Percentiles rank a stretch among this genome's conserved stretches.
Conservation (phyloP, 1,140 invertebrate species). For the Zaprionus ornatus region DNA sequence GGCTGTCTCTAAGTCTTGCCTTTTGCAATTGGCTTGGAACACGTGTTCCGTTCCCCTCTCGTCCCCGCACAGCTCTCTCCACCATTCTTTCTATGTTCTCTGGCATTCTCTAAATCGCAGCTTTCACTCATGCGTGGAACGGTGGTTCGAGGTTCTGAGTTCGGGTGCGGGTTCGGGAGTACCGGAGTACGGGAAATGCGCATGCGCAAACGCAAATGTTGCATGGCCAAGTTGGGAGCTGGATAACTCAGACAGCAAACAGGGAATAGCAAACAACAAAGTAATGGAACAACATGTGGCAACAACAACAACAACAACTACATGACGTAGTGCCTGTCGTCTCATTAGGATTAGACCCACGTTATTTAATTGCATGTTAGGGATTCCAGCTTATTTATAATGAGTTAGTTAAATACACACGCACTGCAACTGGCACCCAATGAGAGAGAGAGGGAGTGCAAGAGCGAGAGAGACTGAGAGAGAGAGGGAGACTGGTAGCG, state of each 20-base stretch:
- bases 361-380: conserved; percentile 82
- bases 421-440: conserved; percentile 31
- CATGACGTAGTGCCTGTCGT: conserved; percentile 81
- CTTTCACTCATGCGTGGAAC: conserved; percentile 76
- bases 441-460: conserved; percentile 16
- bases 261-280: conserved; percentile 35
- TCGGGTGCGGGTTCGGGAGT: background rate
- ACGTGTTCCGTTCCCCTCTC: conserved; percentile 55
- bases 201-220: conserved; percentile 78
- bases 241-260: conserved; percentile 15
- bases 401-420: conserved; percentile 81
- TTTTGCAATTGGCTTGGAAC: conserved; percentile 72
- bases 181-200: conserved; percentile 48
- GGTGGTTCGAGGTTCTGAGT: conserved; percentile 16
- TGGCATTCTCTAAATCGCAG: conserved; percentile 63
- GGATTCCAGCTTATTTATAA: conserved; percentile 79
- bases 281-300: conserved; percentile 27
- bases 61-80: background rate
- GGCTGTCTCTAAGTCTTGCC: conserved; percentile 53
- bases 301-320: conserved; percentile 45
- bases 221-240: conserved; percentile 59
- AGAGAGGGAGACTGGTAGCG: background rate
- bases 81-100: conserved; percentile 16
- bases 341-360: conserved; percentile 82
- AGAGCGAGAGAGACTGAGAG: background rate